phyloP scores from a whole-genome alignment of 2,797 vertebrate species.

The Tolypeutes matacus region DNA sequence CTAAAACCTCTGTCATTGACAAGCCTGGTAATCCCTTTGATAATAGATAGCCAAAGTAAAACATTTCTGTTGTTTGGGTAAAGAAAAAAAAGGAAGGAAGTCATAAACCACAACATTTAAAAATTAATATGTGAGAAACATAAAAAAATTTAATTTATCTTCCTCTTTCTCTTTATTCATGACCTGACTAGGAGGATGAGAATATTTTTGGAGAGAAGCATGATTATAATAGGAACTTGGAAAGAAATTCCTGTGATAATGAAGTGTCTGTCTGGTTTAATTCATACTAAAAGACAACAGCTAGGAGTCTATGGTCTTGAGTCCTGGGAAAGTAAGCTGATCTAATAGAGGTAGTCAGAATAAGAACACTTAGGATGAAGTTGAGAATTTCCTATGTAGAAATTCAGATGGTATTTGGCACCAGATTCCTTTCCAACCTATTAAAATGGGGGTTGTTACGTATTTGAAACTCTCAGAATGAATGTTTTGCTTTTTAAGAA shows the following conservation, averaged over 20 bases:
- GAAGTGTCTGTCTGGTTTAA: not conserved
- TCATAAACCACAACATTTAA: not conserved
- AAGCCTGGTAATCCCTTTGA: not conserved
- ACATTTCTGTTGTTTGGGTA: not conserved
- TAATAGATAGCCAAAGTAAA: not conserved
- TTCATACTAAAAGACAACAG: not conserved
- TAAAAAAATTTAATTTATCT: not conserved
- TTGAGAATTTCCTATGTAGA: not conserved
- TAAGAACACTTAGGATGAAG: not conserved
- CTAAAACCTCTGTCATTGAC: not conserved
- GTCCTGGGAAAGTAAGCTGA: not conserved
- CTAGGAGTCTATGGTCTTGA: not conserved
- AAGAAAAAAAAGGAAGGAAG: not conserved
- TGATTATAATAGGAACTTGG: not conserved
- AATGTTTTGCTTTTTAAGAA: not conserved
- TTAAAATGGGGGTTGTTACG: not conserved
- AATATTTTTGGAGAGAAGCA: not conserved
- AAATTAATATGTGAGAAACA: not conserved
- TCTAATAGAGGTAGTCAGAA: not conserved
- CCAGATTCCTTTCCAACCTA: not conserved
- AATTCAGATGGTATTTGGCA: not conserved
- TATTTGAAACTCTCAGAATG: not conserved
- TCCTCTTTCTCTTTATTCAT: not conserved
- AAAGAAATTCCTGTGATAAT: not conserved
- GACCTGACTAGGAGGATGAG: not conserved